Conservation (phyloP, 2,113 vertebrate genomes). For the Gymnorhina tibicen region DNA sequence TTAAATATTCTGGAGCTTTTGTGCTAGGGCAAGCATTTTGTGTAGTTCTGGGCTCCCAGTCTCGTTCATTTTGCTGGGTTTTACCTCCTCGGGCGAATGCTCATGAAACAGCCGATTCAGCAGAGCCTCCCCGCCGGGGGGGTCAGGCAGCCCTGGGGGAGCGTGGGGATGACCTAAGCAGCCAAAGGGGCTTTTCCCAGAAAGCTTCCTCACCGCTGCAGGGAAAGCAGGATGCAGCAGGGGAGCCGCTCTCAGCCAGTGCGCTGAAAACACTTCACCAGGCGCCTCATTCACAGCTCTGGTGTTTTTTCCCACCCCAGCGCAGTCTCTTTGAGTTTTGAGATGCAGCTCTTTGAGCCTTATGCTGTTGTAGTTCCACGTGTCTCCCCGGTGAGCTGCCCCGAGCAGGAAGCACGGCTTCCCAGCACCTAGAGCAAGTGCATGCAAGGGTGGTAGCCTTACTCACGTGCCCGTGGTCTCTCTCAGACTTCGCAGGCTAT, state of each 20-base stretch:
- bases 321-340: too few relatives aligned
- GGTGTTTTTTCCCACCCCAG: not conserved
- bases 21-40: not conserved
- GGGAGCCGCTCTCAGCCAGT: not conserved
- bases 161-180: not conserved
- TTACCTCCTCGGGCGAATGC: not conserved
- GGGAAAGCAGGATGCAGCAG: not conserved
- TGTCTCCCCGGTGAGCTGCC: not conserved
- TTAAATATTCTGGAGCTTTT: not conserved
- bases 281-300: not conserved
- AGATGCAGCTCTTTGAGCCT: not conserved
- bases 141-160: not conserved
- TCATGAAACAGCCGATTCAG: not conserved
- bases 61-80: not conserved
- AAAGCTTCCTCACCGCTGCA: not conserved
- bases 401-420: accelerated
- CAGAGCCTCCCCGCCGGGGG: accelerated
- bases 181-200: not conserved
- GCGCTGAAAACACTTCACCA: not conserved
- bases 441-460: not conserved
- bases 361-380: accelerated
- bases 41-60: not conserved
- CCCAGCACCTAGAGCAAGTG: accelerated
- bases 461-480: accelerated
- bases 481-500: not conserved